Base-by-base conservation (phyloP, 1,140 invertebrate species). In the Ditylenchus dipsaci region DNA sequence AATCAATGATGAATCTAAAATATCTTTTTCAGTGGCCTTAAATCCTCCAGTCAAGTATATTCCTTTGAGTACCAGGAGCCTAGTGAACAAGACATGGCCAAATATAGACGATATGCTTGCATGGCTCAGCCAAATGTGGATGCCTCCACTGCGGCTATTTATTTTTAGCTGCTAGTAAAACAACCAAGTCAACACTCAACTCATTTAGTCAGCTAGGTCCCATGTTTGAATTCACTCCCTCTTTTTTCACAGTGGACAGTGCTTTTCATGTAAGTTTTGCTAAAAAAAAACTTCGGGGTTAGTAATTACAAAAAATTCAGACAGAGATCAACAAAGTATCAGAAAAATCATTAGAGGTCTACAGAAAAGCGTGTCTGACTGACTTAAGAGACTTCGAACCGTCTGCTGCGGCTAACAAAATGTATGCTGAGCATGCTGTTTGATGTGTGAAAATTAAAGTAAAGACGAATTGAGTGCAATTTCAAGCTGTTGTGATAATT, bases 171-270 rank as follows among this genome's bases (percentile, higher is more conserved):
- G 0, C 1, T 43, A 67, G 59, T 9, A 13, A 21, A 8, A 21
- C 21, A 63, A 69, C 15, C 8, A 13, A 21, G 27, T 29, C 56
- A 21, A 67, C 38, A 21, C 17, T n/a, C 1, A 5, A 42, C 1
- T 19, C 23, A 26, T 33, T 15, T 27, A 21, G 19, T 23, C 62
- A 61, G 33, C 74, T 78, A 11, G 42, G 42, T 17, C 74, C 75
- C 5, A 49, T 76, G 27, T 75, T 73, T 38, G 67, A 75, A 21
- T 75, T 78, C 61, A 59, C 29, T 42, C 70, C 71, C 9, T 27
- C 30, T 11, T 69, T 79, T 33, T 78, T 69, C 61, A 79, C 74
- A 0, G 26, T 72, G 30, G 76, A 75, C 76, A 75, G 71, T 26
- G 62, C 56, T 61, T 75, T 77, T 43, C 47, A 74, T 19, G 72